Base-by-base conservation (phyloP, 2,888 invertebrate genomes). In the Leucania comma region DNA sequence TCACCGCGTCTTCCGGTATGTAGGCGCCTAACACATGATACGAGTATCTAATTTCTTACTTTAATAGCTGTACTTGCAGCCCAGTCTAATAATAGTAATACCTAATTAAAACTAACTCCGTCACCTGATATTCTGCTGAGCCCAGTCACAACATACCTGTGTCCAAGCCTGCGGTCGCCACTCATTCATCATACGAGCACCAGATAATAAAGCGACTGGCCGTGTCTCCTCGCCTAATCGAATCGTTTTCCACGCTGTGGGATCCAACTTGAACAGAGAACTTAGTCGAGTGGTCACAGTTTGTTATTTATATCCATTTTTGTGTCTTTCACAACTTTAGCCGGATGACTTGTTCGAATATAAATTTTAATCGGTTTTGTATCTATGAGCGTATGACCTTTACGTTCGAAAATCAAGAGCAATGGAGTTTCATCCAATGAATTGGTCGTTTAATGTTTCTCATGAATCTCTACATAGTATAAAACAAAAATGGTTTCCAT, bases 211-310 rank as follows among this genome's bases (percentile, higher is more conserved):
- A 83, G 79, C 78, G 75, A 79, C 72, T 75, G 67, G 66, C 59
- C 79, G 69, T 78, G 80, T 81, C 83, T 75, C 75, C 76, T 81
- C 82, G 82, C 82, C 85, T 90, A 89, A 90, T 90, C 90, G 88
- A 89, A 89, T 87, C 89, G 90, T 88, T 90, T 89, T 89, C 88
- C 86, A 88, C 87, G 86, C 84, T 87, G 75, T 82, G 81, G 78
- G 84, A 85, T 82, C 74, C 68, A 63, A 69, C 58, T 38, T 4
- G 75, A 76, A 80, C 74, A 79, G 29, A 8, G 67, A 38, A 29
- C 20, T n/a, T n/a, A 48, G 46, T 24, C 14, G 3, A 1, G 38
- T 82, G 6, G 83, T 84, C 79, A 56, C 10, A 8, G 9, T 48
- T 46, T 2, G n/a, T 46, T 46, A 2, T 8, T 6, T n/a, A 5